Evolutionary conservation across 1,140 invertebrate species (phyloP).

Genomic region (Magallana ariakensis): DNA sequence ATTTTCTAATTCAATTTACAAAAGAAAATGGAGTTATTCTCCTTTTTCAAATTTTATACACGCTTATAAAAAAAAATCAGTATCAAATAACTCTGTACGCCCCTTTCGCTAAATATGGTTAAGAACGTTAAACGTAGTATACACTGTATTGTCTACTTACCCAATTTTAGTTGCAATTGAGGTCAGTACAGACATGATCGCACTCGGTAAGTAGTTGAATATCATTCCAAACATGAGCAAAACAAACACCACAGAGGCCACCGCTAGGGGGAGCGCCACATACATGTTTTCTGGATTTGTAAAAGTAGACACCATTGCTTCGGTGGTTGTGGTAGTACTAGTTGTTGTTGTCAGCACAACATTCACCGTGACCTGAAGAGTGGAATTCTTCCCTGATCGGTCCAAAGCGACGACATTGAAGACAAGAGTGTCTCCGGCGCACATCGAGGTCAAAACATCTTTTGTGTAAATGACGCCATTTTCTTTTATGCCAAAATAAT

Average conservation of each 20-base stretch:
- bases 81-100: background rate
- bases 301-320: background rate
- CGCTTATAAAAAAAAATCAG: no score
- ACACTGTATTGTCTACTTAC: background rate
- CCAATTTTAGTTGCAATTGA: background rate
- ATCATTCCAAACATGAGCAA: conserved; percentile 19
- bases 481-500: conserved; percentile 43
- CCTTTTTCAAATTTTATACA: no score
- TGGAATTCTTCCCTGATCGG: conserved; percentile 11
- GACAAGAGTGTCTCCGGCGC: background rate
- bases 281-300: conserved; percentile 47
- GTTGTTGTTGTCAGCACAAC: conserved; percentile 18
- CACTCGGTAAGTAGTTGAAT: conserved; percentile 4
- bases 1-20: no score
- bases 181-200: background rate
- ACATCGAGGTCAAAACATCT: conserved; percentile 17
- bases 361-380: conserved; percentile 13
- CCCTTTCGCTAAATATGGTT: background rate
- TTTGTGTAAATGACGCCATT: conserved; percentile 37
- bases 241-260: background rate
- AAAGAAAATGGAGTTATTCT: no score
- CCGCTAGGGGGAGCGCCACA: background rate
- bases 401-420: conserved; percentile 33
- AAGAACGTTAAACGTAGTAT: background rate
- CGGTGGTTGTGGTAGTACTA: background rate